Evolutionary conservation across 2,888 invertebrate genomes (phyloP), one percentile per base, ranked within the genome.

Genomic region (Ormyrus labotus): DNA sequence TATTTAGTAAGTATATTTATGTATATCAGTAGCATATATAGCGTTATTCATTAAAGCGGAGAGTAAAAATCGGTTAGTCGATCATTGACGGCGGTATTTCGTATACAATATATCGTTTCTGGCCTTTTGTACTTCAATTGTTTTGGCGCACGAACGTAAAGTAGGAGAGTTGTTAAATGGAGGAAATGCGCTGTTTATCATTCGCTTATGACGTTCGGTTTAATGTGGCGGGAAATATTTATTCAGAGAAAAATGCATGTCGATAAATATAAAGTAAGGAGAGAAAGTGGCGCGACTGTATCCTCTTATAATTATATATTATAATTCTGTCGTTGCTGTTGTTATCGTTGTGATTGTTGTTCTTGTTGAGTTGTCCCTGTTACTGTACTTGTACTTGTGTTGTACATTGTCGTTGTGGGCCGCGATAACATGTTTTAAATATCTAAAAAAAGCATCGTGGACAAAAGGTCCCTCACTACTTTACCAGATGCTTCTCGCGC

Each of bases 261-360:
- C n/a, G 50, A 48, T 19, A 65, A 50, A 68, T 53, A 13, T 48
- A 61, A 61, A 51, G 50, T 34, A 19, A 9, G 55, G 64, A 53
- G 45, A 63, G 6, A 57, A 57, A n/a, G 34, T 64, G 47, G 69
- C 63, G 61, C 61, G 76, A 67, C 45, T 63, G 55, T 55, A 34
- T 53, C 19, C 9, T 64, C 60, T 45, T 51, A 51, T 48, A 50
- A 48, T 55, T 67, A 67, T 57, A 60, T 45, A 60, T 60, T 60
- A 68, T 69, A 75, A 70, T 57, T 79, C 81, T 83, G 80, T 81
- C 81, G 80, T 80, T 82, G 80, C 83, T 81, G 82, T 82, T 79
- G 81, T 83, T 79, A 81, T 81, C 78, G 74, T 81, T 82, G 83
- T 83, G 72, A 80, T 63, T 81, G 82, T 82, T 82, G 81, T 83